Percentiles rank a stretch among this genome's conserved stretches.
Conservation (phyloP, 2,888 invertebrate species). For the Omphaloscelis lunosa region DNA sequence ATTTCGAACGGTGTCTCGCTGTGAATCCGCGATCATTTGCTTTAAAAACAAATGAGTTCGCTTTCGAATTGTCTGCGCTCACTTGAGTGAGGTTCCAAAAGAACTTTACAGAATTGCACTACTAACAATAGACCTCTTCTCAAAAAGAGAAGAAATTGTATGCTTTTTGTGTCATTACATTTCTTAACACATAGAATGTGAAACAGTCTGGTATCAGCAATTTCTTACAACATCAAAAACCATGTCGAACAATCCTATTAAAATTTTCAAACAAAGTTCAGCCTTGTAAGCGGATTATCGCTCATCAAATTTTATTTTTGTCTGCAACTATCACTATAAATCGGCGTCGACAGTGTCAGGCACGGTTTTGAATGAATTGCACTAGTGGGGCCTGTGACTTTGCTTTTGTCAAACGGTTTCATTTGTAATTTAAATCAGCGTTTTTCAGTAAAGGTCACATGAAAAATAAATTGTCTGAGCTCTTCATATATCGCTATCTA, state of each 20-base stretch:
- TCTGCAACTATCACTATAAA: neutral
- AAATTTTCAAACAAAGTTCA: conserved; percentile 1
- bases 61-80: neutral
- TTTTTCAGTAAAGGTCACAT: too few species aligned
- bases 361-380: conserved; percentile 11
- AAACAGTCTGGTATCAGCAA: neutral
- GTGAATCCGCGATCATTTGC: neutral
- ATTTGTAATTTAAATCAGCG: too few species aligned
- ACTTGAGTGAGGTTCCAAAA: neutral
- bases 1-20: neutral
- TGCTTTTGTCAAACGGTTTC: too few species aligned
- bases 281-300: neutral
- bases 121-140: too few species aligned
- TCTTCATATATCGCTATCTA: too few species aligned
- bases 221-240: neutral
- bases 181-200: neutral
- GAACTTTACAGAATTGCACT: too few species aligned
- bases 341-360: conserved; percentile 33
- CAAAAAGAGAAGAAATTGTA: neutral
- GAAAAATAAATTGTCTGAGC: too few species aligned
- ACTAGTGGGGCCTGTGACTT: neutral
- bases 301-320: conserved; percentile 37
- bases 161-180: neutral
- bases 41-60: neutral
- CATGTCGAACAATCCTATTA: neutral